Base-by-base conservation (phyloP, 92 coral and sea anemone species). In the Paramuricea clavata region DNA sequence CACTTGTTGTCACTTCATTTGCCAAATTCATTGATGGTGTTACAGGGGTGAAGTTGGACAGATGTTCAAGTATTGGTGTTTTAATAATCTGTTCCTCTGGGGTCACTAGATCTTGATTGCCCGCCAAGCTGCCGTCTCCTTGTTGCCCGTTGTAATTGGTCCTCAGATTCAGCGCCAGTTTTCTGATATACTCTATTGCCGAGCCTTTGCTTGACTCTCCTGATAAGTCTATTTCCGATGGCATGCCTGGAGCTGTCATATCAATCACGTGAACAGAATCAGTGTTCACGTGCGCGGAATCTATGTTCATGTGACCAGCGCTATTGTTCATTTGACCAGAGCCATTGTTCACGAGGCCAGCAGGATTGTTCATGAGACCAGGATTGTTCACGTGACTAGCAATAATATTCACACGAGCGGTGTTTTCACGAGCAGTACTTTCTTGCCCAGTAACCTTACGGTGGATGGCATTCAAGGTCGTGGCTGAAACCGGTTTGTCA, bases 401-500 rank as follows among this genome's bases (percentile, higher is more conserved):
- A 60, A 22, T 11, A 15, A 27, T 31, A 7, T 65, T 65, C 41
- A 19, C 72, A 12, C 13, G 72, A 28, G 41, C 39, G 39, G 0
- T 65, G 72, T 28, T 65, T 1, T 65, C 72, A 31, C 21, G 39
- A 28, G n/a, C 72, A 12, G 72, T 33, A 65, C 5, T 65, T 65
- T 65, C 72, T 5, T 65, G 72, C 1, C 39, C 72, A 26, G 72
- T 33, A 31, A 60, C 41, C 25, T 88, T 83, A 28, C 42, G 33
- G 13, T 88, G 78, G 85, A 36, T 75, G 12, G 86, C 84, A 5
- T 78, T 75, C 3, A 36, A 15, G 6, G 83, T 54, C 30, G 91
- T 1, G 47, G 73, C 74, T 4, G 47, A 49, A 30, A 79, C 70
- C 1, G 90, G 76, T 54, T 87, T 87, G 6, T 80, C 91, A 36